Evolutionary conservation across 1,140 invertebrate genomes (phyloP), one percentile per base, ranked within the genome.

Genomic region (Drosophila sp.): DNA sequence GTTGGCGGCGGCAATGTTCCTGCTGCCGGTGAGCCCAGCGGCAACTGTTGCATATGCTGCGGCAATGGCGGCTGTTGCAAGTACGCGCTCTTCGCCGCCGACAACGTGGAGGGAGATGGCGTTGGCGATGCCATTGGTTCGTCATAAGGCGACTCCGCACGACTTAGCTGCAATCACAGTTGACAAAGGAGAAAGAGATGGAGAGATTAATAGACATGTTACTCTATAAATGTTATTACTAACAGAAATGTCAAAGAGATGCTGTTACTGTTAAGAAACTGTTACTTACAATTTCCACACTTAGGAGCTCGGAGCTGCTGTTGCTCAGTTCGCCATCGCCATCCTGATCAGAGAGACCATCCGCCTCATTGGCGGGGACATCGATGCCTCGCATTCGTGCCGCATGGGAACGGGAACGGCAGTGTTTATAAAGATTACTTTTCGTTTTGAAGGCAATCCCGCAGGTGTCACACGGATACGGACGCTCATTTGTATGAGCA

Each of bases 401-500:
- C 18, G 95, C 94, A 86, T 98, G 97, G 11, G 97, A 95, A 71
- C 96, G 93, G 0, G 97, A 97, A 89, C 94, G 92, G 80, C 96
- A 95, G 90, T 98, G 97, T 92, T 98, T 98, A 91, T 97, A 97
- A 61, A 98, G 93, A 92, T 98, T 98, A 77, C 97, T 98, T 90
- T 97, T 97, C 2, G 97, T 98, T 92, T 98, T 98, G 93, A 98
- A 98, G 58, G 97, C 96, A 92, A 98, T 97, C 54, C 97, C 97
- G 92, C 97, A 98, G 18, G 95, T 95, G 48, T 94, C 92, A 92
- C 97, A 98, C 9, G 97, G 97, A 93, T 95, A 98, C 16, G 97
- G 97, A 51, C 97, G 94, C 92, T 98, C 97, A 89, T 98, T 97
- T n/a, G 97, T 96, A 93, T 98, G 97, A 66, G 97, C 95, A 78